These are phyloP conservation scores for Pempheris klunzingeri DNA, from an alignment of 2,797 vertebrate genomes.

Conservation along the genomic window DNA sequence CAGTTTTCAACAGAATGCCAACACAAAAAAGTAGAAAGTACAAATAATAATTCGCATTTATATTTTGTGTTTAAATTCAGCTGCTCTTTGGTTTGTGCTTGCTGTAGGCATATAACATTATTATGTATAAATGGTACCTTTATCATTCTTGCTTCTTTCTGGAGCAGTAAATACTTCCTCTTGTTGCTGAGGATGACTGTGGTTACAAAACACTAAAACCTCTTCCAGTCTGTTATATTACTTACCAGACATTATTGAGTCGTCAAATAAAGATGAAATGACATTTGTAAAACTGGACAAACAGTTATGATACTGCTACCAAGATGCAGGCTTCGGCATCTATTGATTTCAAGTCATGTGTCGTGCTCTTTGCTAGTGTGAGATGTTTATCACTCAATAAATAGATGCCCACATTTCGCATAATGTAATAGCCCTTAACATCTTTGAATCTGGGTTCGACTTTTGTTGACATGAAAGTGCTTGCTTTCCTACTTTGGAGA, in stretches of 20 bases:
- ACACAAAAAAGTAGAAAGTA: not conserved
- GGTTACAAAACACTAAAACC: too few relatives aligned
- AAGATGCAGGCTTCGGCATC: not conserved
- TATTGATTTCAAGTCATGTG: not conserved
- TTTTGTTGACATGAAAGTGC: not conserved
- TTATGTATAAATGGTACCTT: not conserved
- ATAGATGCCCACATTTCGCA: not conserved
- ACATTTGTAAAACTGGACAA: not conserved
- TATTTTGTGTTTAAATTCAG: slow-evolving; percentile 4
- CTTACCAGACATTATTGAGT: slow-evolving; percentile 1
- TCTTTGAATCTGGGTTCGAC: not conserved
- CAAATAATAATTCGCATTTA: too few relatives aligned
- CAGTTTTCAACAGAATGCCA: not conserved
- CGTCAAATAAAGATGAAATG: slow-evolving; percentile 6
- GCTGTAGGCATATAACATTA: not conserved
- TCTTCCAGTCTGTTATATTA: slow-evolving; percentile 14
- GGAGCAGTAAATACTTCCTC: slow-evolving; percentile 30
- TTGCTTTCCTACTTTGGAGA: slow-evolving; percentile 1
- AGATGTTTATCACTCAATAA: not conserved
- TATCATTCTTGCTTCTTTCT: slow-evolving; percentile 23
- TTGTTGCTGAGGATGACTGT: too few relatives aligned
- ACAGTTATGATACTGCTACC: not conserved
- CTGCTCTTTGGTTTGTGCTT: slow-evolving; percentile 5
- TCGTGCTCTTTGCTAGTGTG: not conserved
- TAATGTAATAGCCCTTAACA: not conserved